Evolutionary conservation across 2,888 invertebrate genomes (phyloP).

Genomic region (Meiosimyza platycephala): DNA sequence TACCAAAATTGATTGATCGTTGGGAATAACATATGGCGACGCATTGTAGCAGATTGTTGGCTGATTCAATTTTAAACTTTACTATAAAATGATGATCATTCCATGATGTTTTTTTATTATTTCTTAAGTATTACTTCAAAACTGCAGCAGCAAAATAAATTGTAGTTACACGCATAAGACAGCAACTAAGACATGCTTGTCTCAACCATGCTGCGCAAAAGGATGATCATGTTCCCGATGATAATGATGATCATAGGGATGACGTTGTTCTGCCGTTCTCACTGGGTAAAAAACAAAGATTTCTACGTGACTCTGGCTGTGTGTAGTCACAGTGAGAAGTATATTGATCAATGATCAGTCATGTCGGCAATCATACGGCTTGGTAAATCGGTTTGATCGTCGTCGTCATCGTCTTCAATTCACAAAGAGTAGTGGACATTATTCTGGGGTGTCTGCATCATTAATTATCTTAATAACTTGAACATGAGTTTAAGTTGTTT

Average conservation of each 20-base stretch:
- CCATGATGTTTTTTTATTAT: too few relatives aligned
- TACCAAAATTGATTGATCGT: slow-evolving; percentile 55
- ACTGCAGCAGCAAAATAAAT: slow-evolving; percentile 53
- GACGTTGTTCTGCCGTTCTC: background rate
- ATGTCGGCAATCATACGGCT: slow-evolving; percentile 6
- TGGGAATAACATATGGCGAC: slow-evolving; percentile 51
- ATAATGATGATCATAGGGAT: background rate
- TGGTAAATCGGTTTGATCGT: slow-evolving; percentile 26
- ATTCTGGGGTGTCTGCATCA: slow-evolving; percentile 63
- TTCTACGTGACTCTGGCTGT: slow-evolving; percentile 34
- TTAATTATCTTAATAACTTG: slow-evolving; percentile 64
- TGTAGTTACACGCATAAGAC: slow-evolving; percentile 61
- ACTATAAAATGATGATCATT: too few relatives aligned
- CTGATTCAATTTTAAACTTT: slow-evolving; percentile 13
- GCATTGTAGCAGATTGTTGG: slow-evolving; percentile 33
- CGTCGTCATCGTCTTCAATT: background rate
- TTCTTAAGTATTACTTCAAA: too few relatives aligned
- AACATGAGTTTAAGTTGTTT: slow-evolving; percentile 53
- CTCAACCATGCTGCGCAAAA: background rate
- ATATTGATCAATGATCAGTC: slow-evolving; percentile 22
- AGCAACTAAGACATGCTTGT: slow-evolving; percentile 8
- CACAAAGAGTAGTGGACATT: slow-evolving; percentile 53
- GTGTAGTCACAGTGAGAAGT: background rate
- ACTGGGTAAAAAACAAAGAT: slow-evolving; percentile 13
- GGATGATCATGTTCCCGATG: background rate